Evolutionary conservation across 2,113 vertebrate species (phyloP).

Genomic region (Orthonyx spaldingii): DNA sequence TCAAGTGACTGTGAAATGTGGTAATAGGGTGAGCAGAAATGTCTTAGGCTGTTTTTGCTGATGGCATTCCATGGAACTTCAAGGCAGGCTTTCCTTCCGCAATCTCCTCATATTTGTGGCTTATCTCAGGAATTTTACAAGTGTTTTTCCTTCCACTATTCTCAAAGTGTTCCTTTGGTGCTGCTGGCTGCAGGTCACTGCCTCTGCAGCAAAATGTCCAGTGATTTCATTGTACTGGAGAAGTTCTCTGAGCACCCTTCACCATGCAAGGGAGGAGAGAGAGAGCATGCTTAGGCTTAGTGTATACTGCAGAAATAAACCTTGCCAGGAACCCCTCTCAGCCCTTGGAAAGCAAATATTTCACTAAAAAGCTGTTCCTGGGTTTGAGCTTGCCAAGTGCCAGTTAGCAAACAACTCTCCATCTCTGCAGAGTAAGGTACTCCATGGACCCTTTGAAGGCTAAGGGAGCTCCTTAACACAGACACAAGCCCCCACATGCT

Average conservation of each 20-base stretch:
- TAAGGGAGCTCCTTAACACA: background rate
- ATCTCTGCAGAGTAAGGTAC: background rate
- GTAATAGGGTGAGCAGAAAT: background rate
- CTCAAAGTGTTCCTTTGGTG: background rate
- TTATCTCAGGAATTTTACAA: constrained; percentile 34
- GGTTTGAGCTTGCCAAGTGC: background rate
- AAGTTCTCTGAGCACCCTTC: background rate
- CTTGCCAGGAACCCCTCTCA: background rate
- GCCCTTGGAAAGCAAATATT: background rate
- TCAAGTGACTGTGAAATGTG: background rate
- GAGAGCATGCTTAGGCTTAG: background rate
- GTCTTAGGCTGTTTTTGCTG: background rate
- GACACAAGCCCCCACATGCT: background rate
- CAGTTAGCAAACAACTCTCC: background rate
- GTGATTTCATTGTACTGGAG: background rate
- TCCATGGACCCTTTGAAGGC: background rate
- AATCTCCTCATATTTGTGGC: background rate
- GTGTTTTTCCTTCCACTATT: background rate
- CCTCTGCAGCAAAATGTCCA: background rate
- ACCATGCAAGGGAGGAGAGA: background rate
- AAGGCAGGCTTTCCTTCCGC: background rate
- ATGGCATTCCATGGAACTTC: background rate
- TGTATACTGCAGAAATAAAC: background rate
- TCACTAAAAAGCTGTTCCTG: background rate
- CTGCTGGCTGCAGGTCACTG: background rate